Evolutionary conservation across 2,113 vertebrate species (phyloP).

Genomic region (Notiomystis cincta): DNA sequence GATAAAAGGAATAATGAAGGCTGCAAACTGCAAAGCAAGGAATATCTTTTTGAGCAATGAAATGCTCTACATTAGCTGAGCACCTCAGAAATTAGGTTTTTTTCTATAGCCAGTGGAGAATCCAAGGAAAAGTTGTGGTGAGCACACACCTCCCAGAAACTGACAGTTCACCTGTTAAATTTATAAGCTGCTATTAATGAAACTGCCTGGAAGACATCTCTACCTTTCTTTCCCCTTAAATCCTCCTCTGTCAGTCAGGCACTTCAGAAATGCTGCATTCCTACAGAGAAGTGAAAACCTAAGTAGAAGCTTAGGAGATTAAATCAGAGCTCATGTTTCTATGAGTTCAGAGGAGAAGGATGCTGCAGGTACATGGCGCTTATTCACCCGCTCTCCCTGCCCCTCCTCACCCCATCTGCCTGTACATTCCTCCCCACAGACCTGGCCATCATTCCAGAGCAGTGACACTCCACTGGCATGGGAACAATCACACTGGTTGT

Average conservation of each 20-base stretch:
- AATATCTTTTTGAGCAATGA: not conserved
- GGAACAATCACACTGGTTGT: fast-evolving
- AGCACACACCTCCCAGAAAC: not conserved
- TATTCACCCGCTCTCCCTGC: fast-evolving
- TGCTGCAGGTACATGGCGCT: fast-evolving
- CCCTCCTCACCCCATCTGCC: not conserved
- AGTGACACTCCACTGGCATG: not conserved
- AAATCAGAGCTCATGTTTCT: not conserved
- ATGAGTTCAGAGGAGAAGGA: not conserved
- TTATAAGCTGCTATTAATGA: slow-evolving; percentile 32
- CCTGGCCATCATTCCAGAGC: not conserved
- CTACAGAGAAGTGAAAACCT: not conserved
- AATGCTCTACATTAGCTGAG: not conserved
- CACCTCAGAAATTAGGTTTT: not conserved
- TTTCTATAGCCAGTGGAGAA: not conserved
- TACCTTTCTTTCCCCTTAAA: not conserved
- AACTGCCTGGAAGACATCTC: not conserved
- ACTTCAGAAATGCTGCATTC: not conserved
- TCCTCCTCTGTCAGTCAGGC: slow-evolving; percentile 10
- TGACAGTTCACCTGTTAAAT: slow-evolving; percentile 23
- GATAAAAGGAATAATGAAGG: not conserved
- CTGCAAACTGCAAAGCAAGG: not conserved
- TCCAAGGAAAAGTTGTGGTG: not conserved
- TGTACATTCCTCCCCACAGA: not conserved
- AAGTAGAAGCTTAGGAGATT: not conserved